Evolutionary conservation across 2,797 vertebrate species (phyloP), one percentile per base, ranked within the genome.

Genomic region (Danionella dracula): DNA sequence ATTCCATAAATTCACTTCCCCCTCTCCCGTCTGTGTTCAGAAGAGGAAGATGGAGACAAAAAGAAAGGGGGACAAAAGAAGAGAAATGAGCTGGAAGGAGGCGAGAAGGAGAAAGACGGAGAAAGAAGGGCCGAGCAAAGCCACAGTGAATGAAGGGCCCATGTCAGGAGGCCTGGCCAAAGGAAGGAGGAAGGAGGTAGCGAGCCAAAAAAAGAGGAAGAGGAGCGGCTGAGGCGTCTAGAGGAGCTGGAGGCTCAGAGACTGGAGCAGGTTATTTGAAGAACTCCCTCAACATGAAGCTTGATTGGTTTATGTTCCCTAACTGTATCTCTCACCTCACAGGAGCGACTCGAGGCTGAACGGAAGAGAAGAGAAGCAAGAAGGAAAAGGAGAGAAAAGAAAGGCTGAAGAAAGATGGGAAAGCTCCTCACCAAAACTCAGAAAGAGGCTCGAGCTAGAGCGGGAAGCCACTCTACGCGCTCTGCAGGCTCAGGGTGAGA

Each of bases 301-400:
- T n/a, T n/a, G n/a, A n/a, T n/a, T 46, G 1, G 3, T 31, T 15
- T n/a, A n/a, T 6, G 1, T 21, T n/a, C 16, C 17, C 10, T 49
- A 31, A 11, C 10, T 13, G 16, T 41, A 1, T 10, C 54, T 19
- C 8, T n/a, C 49, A 19, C 9, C n/a, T 35, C 10, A 2, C 50
- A 99, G 95, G 96, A 98, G 83, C 90, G 93, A 15, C 79, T 98
- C 74, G 96, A 99, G 73, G 93, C 89, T 79, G 96, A 99, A 82
- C 87, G 93, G 12, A 96, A 92, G 95, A 99, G 84, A 97, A 93
- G 78, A 97, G 92, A 82, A 99, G 96, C 69, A 96, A 93, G 83
- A 99, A 98, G 82, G 96, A 98, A 77, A 98, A 97, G 76, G 96
- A 99, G 83, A 89, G 95, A 65, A 98, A 95, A 77, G 96, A 99